Base-by-base conservation (phyloP, 53 echinoderm and acorn worm genomes). In the Luidia sarsii region DNA sequence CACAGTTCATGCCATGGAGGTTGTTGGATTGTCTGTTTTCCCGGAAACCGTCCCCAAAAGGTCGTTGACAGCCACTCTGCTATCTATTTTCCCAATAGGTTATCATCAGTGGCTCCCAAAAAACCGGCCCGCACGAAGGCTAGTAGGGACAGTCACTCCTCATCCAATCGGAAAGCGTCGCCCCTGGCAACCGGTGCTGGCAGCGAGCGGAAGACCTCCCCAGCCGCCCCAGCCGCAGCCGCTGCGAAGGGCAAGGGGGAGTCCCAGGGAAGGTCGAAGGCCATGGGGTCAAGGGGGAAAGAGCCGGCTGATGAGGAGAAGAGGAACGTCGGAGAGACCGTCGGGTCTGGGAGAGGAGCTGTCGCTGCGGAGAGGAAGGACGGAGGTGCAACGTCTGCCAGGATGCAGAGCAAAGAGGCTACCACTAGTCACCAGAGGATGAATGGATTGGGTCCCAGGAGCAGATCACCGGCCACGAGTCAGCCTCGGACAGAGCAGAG, bases 111-210 rank as follows among this genome's bases (percentile, higher is more conserved):
- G 45, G n/a, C 24, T 43, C 61, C 77, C 21, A 59, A 77, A 39
- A 77, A 77, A 61, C 77, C 61, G 28, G 37, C 31, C 16, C 77
- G 46, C 11, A 61, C 46, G 35, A 77, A 60, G 30, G 41, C 77
- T 18, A 45, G 59, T 20, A 77, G 39, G 30, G 77, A 43, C 3
- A 39, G 30, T 10, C 77, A 60, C 31, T 30, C 22, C 2, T 28
- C 48, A 19, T 19, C 48, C 60, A 38, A 55, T 0, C 61, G 19
- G 32, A 59, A 31, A 28, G 30, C 45, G 61, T 19, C 45, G n/a
- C 48, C 46, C 3, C 25, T 27, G 28, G 37, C 39, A 28, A 60
- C 41, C 18, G 19, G 30, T 11, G 31, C 46, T n/a, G 38, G 10
- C 3, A 60, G 32, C 31, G 43, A 77, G 36, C 43, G 25, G 77